Percentiles rank a stretch among this genome's conserved stretches.
These are phyloP conservation scores for Haemorhous mexicanus DNA, from an alignment of 2,113 vertebrate genomes.

Conservation along the genomic window DNA sequence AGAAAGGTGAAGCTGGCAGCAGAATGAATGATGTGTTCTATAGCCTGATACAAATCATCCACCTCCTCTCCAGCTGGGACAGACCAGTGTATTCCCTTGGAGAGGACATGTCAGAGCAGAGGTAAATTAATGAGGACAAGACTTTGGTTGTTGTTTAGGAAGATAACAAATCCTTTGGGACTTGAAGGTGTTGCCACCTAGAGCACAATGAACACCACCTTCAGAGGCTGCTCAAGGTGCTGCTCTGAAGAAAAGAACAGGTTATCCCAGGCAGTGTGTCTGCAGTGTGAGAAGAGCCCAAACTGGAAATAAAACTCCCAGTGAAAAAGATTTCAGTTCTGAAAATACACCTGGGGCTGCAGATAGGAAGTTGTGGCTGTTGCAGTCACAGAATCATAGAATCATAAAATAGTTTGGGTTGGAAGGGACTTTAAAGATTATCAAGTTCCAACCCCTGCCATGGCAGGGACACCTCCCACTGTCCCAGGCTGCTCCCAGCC, in stretches of 20 bases:
- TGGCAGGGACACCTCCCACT: not conserved
- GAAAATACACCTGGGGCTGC: not conserved
- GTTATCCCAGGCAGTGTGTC: not conserved
- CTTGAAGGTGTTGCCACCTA: not conserved
- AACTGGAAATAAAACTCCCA: not conserved
- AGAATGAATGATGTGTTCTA: not conserved
- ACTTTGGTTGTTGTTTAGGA: not conserved
- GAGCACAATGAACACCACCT: not conserved
- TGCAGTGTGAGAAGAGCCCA: not conserved
- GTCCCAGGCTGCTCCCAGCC: not conserved
- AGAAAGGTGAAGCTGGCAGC: not conserved
- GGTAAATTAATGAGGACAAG: not conserved
- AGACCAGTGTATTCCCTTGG: not conserved
- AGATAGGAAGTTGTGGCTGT: not conserved
- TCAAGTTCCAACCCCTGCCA: accelerated
- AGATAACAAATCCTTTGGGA: not conserved
- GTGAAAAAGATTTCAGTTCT: not conserved
- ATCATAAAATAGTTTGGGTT: not conserved
- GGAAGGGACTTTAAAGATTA: not conserved
- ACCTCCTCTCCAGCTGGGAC: not conserved
- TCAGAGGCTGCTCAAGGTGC: not conserved
- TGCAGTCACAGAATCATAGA: not conserved
- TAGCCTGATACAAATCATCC: not conserved
- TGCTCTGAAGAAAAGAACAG: not conserved
- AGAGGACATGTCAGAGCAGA: not conserved